These are phyloP conservation scores for Pogonus chalceus DNA, from an alignment of 1,140 invertebrate species.

Conservation along the genomic window DNA sequence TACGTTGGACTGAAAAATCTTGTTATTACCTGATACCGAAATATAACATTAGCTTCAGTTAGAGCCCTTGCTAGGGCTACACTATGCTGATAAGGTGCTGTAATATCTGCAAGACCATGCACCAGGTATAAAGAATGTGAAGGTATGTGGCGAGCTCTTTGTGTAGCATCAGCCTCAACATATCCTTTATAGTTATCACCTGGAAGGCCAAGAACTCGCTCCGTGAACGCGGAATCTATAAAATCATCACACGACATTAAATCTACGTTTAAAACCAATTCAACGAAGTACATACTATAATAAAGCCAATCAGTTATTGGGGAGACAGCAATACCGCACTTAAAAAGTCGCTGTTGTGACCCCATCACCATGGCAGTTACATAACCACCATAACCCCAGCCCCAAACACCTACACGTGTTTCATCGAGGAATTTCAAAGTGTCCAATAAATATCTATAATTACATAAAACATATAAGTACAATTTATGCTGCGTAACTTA, in stretches of 20 bases:
- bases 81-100: slow-evolving; percentile 86
- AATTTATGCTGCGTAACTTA: neutral
- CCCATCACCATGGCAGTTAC: slow-evolving; percentile 81
- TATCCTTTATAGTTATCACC: slow-evolving; percentile 87
- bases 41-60: slow-evolving; percentile 74
- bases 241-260: too few species aligned
- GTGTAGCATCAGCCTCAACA: slow-evolving; percentile 81
- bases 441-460: slow-evolving; percentile 63
- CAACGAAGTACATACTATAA: slow-evolving; percentile 85
- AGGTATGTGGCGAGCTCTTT: slow-evolving; percentile 73
- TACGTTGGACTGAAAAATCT: too few species aligned
- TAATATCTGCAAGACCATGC: slow-evolving; percentile 82
- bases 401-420: slow-evolving; percentile 82
- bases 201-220: slow-evolving; percentile 79
- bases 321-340: slow-evolving; percentile 86
- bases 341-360: slow-evolving; percentile 73
- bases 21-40: slow-evolving; percentile 79
- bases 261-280: too few species aligned
- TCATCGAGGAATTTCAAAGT: slow-evolving; percentile 77
- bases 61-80: slow-evolving; percentile 79
- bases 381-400: slow-evolving; percentile 96
- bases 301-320: slow-evolving; percentile 92
- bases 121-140: slow-evolving; percentile 78
- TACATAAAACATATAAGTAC: neutral
- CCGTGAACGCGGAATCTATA: slow-evolving; percentile 89